A percentile compares a stretch with the other conserved stretches of the same genome.
These are phyloP conservation scores for Sciurus niger DNA, from an alignment of 2,113 vertebrate genomes.

Conservation along the genomic window DNA sequence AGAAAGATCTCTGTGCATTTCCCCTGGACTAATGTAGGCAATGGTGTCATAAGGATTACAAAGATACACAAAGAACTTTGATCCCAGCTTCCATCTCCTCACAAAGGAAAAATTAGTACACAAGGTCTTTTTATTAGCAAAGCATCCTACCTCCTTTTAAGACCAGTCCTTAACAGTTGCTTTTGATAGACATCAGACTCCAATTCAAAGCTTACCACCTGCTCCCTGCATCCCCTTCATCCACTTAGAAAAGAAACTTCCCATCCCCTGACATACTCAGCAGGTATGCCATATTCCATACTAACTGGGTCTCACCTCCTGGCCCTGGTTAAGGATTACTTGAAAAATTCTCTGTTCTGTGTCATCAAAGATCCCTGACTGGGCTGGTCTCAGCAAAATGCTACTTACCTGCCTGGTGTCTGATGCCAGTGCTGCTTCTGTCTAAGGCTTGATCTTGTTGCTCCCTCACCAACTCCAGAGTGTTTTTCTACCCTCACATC, in stretches of 20 bases:
- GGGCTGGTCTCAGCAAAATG: neutral
- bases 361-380: neutral
- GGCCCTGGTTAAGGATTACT: neutral
- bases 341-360: neutral
- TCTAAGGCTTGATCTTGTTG: neutral
- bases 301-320: neutral
- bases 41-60: neutral
- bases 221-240: neutral
- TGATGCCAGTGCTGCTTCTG: neutral
- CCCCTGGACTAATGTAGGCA: neutral
- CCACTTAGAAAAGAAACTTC: neutral
- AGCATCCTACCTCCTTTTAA: neutral
- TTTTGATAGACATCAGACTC: slow-evolving; percentile 11
- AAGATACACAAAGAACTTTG: neutral
- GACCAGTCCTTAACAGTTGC: neutral
- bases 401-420: neutral
- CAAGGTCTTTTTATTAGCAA: neutral
- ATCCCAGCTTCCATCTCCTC: neutral
- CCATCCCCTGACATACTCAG: neutral
- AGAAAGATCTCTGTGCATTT: neutral
- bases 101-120: neutral
- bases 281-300: neutral
- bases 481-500: neutral
- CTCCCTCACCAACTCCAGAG: neutral
- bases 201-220: neutral